Percentiles rank a stretch among this genome's conserved stretches.
Conservation (phyloP, 1,140 invertebrate genomes). For the Telenomus remus region DNA sequence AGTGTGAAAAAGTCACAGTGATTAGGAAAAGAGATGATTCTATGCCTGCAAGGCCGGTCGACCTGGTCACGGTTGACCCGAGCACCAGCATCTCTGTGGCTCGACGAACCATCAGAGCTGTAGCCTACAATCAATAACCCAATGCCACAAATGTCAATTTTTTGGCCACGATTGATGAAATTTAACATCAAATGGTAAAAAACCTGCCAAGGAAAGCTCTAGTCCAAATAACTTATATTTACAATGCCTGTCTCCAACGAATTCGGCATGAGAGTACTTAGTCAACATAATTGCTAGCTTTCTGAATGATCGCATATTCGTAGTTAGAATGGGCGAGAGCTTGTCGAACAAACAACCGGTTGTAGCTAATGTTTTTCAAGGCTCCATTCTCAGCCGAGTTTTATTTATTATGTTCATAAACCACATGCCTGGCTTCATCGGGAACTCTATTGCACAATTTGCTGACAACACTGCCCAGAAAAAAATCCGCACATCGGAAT, state of each 20-base stretch:
- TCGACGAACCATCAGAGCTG: conserved; percentile 17
- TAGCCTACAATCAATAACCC: conserved; percentile 19
- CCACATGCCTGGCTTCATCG: conserved; percentile 43
- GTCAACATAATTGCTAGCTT: neutral
- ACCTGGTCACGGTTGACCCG: neutral
- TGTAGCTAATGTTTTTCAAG: neutral
- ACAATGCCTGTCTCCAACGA: conserved; percentile 22
- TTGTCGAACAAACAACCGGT: neutral
- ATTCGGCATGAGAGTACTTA: neutral
- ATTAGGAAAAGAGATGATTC: conserved; percentile 13
- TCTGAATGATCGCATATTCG: neutral
- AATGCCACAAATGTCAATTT: conserved; percentile 43
- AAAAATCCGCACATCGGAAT: no score
- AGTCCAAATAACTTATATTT: conserved; percentile 4
- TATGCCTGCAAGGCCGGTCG: neutral
- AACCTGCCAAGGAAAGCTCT: conserved; percentile 19
- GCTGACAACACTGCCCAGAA: conserved; percentile 63
- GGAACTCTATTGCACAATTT: conserved; percentile 42
- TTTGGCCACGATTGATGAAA: conserved; percentile 24
- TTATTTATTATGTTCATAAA: conserved; percentile 54
- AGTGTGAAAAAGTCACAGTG: neutral
- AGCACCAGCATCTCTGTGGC: neutral
- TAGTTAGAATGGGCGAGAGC: neutral
- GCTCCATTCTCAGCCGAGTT: conserved; percentile 52
- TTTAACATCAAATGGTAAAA: neutral